Conservation (phyloP, 2,888 invertebrate species). For the Trichopria drosophilae region DNA sequence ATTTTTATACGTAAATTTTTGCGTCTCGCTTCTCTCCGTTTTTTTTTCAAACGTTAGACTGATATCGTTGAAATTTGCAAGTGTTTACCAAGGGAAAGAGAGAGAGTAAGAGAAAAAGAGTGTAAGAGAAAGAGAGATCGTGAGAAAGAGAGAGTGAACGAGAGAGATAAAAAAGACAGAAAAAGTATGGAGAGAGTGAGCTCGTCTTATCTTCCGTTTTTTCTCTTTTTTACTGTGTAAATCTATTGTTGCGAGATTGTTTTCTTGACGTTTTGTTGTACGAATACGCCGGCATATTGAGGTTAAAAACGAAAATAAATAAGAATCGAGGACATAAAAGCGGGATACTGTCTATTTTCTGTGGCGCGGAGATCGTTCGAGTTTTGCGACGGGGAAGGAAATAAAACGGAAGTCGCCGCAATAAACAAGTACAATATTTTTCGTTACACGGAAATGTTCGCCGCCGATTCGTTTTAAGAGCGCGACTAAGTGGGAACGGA, state of each 20-base stretch:
- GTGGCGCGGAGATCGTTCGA: slow-evolving; percentile 30
- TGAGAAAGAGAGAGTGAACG: neutral
- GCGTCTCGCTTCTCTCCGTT: no score
- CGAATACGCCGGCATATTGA: slow-evolving; percentile 46
- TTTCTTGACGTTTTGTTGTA: slow-evolving; percentile 40
- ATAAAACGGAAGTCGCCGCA: no score
- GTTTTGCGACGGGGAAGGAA: no score
- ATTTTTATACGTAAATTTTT: no score
- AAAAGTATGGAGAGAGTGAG: no score
- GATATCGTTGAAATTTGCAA: no score
- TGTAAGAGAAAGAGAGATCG: neutral
- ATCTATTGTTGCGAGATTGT: slow-evolving; percentile 37
- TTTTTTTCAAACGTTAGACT: no score
- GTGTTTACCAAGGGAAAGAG: no score
- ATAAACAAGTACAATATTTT: no score
- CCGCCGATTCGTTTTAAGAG: no score
- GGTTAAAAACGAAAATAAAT: slow-evolving; percentile 22
- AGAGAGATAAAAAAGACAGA: neutral
- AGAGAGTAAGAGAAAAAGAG: slow-evolving; percentile 5
- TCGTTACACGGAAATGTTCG: no score
- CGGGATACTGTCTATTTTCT: slow-evolving; percentile 38
- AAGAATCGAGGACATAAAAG: slow-evolving; percentile 40
- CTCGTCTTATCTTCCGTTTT: slow-evolving; percentile 14
- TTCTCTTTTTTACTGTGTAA: slow-evolving; percentile 23
- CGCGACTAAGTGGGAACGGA: no score